Base-by-base conservation (phyloP, 2,888 invertebrate genomes). In the Acleris sparsana region DNA sequence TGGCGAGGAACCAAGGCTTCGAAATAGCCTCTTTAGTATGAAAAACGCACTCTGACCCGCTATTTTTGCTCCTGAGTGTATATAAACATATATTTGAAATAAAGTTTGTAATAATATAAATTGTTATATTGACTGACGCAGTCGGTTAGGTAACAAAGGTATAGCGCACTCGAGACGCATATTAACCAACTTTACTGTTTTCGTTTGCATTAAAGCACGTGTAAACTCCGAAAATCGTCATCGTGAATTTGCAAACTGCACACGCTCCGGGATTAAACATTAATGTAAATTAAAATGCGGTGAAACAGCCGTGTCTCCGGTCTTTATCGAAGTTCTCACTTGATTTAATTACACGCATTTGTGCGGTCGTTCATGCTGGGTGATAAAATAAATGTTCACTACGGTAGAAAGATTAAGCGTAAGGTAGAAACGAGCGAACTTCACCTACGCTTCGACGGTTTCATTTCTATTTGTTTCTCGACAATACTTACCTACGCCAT, bases 151-250 rank as follows among this genome's bases (percentile, higher is more conserved):
- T 29, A 16, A 43, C 16, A 43, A 43, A 16, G 3, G 16, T 4
- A 3, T 29, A 29, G 16, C 16, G 5, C 43, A 16, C 43, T 3
- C 43, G 43, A 43, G 5, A 43, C 13, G 43, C 2, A 29, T 43
- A 16, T 43, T 43, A 16, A 43, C 43, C 4, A 5, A 16, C 5
- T 43, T 43, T 16, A 43, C 20, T 55, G 1, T 55, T 16, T 55
- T 20, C 39, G 33, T 18, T 55, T 18, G 29, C 1, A 29, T 55
- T 55, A 18, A 39, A 13, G 39, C 53, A 55, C 39, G 53, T 55
- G 53, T 16, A 18, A 55, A 20, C 39, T 18, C 3, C 53, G 13
- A 29, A 7, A 7, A 29, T 29, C 7, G 29, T 29, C 29, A 29
- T 29, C 7, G 7, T 2, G 29, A 29, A 29, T 29, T 29, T 7